Conservation (phyloP, 1,140 invertebrate species). For the Drosophila trapezifrons region DNA sequence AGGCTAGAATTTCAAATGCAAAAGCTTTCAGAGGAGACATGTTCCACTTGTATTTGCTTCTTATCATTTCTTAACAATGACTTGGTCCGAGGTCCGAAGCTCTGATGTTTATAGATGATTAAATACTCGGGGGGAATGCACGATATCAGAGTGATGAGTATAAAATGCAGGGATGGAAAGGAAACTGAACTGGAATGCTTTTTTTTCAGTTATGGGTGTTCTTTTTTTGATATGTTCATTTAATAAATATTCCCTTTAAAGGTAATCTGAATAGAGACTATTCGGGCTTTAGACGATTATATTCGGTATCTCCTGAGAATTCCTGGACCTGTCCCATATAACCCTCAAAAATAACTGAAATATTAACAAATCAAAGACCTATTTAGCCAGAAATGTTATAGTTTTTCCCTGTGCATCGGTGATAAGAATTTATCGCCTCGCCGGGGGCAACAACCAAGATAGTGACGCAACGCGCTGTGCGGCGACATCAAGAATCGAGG, state of each 20-base stretch:
- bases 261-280: too few species aligned
- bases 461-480: constrained; percentile 11
- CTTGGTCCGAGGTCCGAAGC: neutral
- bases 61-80: neutral
- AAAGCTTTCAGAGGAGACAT: neutral
- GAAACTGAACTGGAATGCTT: too few species aligned
- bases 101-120: neutral
- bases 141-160: neutral
- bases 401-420: constrained; percentile 3
- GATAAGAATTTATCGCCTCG: constrained; percentile 18
- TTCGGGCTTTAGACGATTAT: too few species aligned
- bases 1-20: neutral
- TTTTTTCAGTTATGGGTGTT: too few species aligned
- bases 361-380: neutral
- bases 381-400: neutral
- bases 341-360: neutral
- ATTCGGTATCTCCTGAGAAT: neutral
- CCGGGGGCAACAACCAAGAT: constrained; percentile 19
- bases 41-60: neutral
- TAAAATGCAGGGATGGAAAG: neutral
- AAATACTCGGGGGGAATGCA: neutral
- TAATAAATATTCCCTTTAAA: too few species aligned
- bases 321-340: neutral
- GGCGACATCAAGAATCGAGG: constrained; percentile 6
- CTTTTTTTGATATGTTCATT: too few species aligned